Base-by-base conservation (phyloP, 2,888 invertebrate species). In the Caradrina kadenii region DNA sequence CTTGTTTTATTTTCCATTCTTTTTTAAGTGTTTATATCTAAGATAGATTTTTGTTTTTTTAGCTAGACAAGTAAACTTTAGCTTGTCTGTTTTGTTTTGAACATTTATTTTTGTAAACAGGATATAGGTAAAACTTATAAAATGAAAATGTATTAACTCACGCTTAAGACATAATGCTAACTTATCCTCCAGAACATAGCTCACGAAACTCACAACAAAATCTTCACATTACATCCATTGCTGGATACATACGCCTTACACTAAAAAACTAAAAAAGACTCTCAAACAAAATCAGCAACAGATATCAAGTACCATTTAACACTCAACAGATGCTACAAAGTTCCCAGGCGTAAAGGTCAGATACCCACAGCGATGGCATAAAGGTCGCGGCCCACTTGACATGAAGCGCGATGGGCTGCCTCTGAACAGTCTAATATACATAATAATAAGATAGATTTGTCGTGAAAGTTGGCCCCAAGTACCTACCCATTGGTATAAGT, bases 341-440 rank as follows among this genome's bases (percentile, higher is more conserved):
- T 70, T 69, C 68, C 56, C 72, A 60, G 59, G 63, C 71, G 56
- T 42, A 86, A 84, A 86, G 86, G 85, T 84, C 80, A 80, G 82
- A 79, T 83, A 85, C 81, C 82, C 79, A 81, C 79, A 66, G 81
- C 79, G 66, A 60, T 55, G 49, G 68, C 59, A 60, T 67, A 83
- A 81, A 85, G 86, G 82, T 81, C 82, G 66, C 19, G 68, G 55
- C 66, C 53, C 59, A 73, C 69, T 77, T 71, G 74, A 75, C 80
- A 67, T 75, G 73, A 71, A 60, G 58, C 66, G 39, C 55, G 31
- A 56, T 79, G 42, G 35, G 58, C 73, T 68, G 68, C 67, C 55
- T 42, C 67, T 56, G 58, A 42, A 63, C 49, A 2, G 15, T 59
- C 62, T 64, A 77, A 75, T 70, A 69, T 64, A 61, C 58, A 65